These are phyloP conservation scores for Cryptomyrus ogoouensis DNA, from an alignment of 2,113 vertebrate genomes.

Conservation along the genomic window DNA sequence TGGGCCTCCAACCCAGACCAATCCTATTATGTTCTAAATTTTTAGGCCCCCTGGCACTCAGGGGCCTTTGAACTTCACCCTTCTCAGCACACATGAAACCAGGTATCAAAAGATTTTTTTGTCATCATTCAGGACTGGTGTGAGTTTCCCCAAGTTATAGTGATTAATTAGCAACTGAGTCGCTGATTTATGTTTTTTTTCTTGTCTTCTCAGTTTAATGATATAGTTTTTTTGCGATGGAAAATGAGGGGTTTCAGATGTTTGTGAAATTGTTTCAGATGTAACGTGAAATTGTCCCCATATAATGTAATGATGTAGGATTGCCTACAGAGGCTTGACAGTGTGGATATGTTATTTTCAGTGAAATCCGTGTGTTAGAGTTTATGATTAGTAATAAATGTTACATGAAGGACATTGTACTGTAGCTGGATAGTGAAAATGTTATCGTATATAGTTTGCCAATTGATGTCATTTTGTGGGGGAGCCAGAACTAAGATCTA, in stretches of 20 bases:
- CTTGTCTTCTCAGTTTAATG: neutral
- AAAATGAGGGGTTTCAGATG: neutral
- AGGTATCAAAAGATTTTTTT: neutral
- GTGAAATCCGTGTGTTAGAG: neutral
- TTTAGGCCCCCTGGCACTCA: neutral
- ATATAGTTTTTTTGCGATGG: neutral
- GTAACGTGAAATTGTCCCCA: neutral
- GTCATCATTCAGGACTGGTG: neutral
- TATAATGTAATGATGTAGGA: neutral
- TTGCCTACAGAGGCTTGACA: neutral
- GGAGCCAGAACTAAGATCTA: neutral
- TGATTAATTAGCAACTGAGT: neutral
- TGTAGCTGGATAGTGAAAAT: neutral
- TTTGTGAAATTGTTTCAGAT: neutral
- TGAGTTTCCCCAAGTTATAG: neutral
- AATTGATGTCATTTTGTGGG: neutral
- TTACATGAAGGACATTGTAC: neutral
- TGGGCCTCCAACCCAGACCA: neutral
- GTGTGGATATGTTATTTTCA: neutral
- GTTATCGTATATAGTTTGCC: neutral
- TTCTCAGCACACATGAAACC: neutral
- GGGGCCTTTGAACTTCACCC: neutral
- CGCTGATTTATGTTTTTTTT: neutral
- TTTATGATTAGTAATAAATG: neutral
- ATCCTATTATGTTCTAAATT: neutral